Evolutionary conservation across 2,888 invertebrate species (phyloP).

Genomic region (Apamea sordens): DNA sequence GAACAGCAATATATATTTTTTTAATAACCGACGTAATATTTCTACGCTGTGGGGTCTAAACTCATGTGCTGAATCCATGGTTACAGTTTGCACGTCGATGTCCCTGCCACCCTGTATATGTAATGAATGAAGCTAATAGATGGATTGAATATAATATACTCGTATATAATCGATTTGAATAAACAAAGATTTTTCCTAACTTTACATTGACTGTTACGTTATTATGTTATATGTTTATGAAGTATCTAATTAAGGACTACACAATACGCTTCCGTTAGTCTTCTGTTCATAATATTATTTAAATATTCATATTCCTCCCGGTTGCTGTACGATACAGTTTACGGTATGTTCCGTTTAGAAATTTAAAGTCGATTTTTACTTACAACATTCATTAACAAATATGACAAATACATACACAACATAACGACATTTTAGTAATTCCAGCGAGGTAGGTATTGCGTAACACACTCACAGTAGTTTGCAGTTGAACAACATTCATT

Average conservation of each 20-base stretch:
- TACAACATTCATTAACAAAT: background rate
- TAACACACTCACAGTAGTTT: background rate
- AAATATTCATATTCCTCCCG: slow-evolving; percentile 1
- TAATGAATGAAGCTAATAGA: too few species aligned
- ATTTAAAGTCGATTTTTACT: background rate
- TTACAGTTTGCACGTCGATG: too few species aligned
- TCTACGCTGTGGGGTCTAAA: too few species aligned
- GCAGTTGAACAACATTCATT: background rate
- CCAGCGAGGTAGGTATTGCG: too few species aligned
- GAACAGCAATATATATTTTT: too few species aligned
- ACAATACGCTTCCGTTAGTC: slow-evolving; percentile 8
- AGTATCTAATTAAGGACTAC: background rate
- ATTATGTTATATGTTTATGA: background rate
- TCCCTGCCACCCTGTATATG: too few species aligned
- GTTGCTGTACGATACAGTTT: background rate
- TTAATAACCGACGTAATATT: too few species aligned
- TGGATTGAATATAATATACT: too few species aligned
- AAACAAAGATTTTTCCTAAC: background rate
- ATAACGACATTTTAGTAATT: too few species aligned
- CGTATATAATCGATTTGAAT: background rate
- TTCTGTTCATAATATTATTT: background rate
- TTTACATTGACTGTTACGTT: background rate
- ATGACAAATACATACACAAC: background rate
- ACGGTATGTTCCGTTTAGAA: background rate
- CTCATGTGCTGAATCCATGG: too few species aligned